Percentiles rank a stretch among this genome's conserved stretches.
phyloP scores from a whole-genome alignment of 2,888 invertebrate genomes.

The Macrophya alboannulata region DNA sequence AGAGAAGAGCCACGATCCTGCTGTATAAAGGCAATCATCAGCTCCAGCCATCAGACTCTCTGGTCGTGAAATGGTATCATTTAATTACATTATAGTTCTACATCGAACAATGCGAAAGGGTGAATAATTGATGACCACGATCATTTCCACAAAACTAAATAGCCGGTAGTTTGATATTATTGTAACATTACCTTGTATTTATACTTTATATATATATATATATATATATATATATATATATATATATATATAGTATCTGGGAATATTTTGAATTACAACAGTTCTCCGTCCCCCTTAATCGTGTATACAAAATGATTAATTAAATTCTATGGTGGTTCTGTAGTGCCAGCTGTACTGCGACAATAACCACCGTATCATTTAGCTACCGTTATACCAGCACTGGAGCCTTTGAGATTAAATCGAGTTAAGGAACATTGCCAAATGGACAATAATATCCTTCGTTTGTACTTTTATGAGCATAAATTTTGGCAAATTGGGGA shows the following conservation, averaged over 20 bases:
- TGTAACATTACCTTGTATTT: neutral
- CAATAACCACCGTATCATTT: neutral
- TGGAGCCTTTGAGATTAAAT: neutral
- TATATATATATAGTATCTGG: too few species aligned
- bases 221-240: too few species aligned
- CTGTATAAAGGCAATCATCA: too few species aligned
- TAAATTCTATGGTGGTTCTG: conserved; percentile 21
- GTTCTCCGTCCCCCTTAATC: neutral
- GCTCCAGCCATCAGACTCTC: too few species aligned
- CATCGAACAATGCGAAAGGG: neutral
- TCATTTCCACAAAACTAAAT: neutral
- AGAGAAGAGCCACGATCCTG: neutral
- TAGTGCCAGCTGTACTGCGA: neutral
- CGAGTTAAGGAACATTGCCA: neutral
- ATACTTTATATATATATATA: too few species aligned
- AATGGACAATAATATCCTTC: neutral
- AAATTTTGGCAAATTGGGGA: neutral
- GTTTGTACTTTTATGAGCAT: neutral
- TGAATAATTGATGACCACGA: neutral
- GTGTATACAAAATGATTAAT: conserved; percentile 11
- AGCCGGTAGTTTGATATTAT: neutral
- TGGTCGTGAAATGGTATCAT: neutral
- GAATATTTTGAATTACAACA: neutral
- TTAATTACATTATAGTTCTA: neutral
- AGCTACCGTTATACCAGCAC: neutral